phyloP scores from a whole-genome alignment of 1,140 invertebrate species.

The Phenacoccus solenopsis region DNA sequence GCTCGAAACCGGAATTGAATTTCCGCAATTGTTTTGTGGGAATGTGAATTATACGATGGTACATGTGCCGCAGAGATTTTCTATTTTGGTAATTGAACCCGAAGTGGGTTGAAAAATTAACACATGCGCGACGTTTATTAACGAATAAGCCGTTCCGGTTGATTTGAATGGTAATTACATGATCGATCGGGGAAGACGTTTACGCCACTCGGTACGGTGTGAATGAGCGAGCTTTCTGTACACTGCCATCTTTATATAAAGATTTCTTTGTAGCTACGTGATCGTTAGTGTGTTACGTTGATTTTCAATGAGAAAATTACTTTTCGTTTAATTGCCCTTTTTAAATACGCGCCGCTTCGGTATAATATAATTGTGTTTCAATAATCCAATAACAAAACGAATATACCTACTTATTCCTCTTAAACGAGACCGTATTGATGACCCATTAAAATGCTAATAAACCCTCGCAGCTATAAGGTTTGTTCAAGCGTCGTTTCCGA shows the following conservation, averaged over 20 bases:
- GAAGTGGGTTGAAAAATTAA: not conserved
- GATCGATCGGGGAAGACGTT: not conserved
- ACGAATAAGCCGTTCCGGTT: no score
- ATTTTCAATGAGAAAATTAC: not conserved
- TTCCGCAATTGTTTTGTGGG: not conserved
- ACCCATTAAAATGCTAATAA: no score
- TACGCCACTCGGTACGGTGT: no score
- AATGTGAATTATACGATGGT: not conserved
- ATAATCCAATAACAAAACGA: not conserved
- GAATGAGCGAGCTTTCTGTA: no score
- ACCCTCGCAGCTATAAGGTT: no score
- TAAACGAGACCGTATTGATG: not conserved
- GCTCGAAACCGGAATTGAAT: not conserved
- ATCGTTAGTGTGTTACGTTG: not conserved
- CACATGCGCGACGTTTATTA: not conserved
- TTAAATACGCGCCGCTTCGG: not conserved
- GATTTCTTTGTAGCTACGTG: not conserved
- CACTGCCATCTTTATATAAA: no score
- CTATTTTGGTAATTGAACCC: not conserved
- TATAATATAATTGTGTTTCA: not conserved
- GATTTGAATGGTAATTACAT: no score
- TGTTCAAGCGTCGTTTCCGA: no score
- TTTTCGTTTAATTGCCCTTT: not conserved
- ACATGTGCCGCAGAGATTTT: not conserved
- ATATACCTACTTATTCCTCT: not conserved